phyloP scores from a whole-genome alignment of 1,140 invertebrate genomes.

The Mycetomoellerius zeteki region DNA sequence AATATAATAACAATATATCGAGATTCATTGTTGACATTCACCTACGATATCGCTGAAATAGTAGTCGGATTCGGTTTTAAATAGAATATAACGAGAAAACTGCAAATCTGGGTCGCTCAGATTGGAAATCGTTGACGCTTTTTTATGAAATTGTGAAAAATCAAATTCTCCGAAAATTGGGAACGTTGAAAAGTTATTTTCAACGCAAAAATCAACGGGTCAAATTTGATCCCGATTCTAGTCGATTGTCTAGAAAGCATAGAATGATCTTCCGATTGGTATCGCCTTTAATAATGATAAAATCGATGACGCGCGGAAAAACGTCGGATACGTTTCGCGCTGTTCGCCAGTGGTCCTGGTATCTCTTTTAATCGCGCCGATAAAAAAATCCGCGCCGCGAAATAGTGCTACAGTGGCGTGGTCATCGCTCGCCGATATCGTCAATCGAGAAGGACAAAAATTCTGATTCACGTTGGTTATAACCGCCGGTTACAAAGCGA shows the following conservation, averaged over 20 bases:
- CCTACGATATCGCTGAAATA: constrained; percentile 33
- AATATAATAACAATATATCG: constrained; percentile 16
- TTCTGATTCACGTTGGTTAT: constrained; percentile 20
- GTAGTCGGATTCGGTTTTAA: constrained; percentile 46
- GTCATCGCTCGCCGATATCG: not conserved
- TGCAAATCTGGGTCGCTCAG: constrained; percentile 41
- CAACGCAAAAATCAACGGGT: constrained; percentile 38
- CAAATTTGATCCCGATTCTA: constrained; percentile 1
- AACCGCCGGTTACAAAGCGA: constrained; percentile 16
- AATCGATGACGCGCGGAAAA: constrained; percentile 37
- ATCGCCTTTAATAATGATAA: constrained; percentile 50
- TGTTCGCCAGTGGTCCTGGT: not conserved
- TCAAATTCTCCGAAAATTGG: constrained; percentile 59
- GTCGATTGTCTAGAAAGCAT: not conserved
- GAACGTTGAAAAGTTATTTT: constrained; percentile 59
- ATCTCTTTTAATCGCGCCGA: constrained; percentile 43
- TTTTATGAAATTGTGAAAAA: constrained; percentile 52
- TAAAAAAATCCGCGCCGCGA: constrained; percentile 24
- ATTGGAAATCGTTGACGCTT: constrained; percentile 59
- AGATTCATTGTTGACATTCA: not conserved
- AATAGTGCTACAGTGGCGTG: not conserved
- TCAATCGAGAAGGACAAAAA: constrained; percentile 38
- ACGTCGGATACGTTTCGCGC: constrained; percentile 14
- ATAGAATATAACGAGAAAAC: constrained; percentile 60
- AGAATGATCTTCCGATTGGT: constrained; percentile 34